Percentiles rank a stretch among this genome's conserved stretches.
These are phyloP conservation scores for Diceros bicornis DNA, from an alignment of 2,797 vertebrate species.

Conservation along the genomic window DNA sequence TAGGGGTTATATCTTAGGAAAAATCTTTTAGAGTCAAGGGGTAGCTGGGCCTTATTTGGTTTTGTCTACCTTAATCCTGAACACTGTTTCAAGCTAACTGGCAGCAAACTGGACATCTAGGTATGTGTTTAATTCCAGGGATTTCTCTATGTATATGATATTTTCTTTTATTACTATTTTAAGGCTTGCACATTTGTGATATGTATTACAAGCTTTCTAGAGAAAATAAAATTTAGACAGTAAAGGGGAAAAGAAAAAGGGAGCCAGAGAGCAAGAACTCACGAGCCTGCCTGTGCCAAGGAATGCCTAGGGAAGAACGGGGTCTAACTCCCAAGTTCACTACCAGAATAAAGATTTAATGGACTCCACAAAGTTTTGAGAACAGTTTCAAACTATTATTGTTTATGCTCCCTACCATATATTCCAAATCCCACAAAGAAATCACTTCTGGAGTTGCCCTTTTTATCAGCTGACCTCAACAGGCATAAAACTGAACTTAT, in stretches of 20 bases:
- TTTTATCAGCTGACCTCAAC: constrained; percentile 40
- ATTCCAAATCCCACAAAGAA: constrained; percentile 39
- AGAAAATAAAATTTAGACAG: constrained; percentile 45
- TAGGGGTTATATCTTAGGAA: neutral
- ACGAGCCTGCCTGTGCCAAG: neutral
- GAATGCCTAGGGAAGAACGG: neutral
- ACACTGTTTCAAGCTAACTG: constrained; percentile 10
- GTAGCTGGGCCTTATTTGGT: neutral
- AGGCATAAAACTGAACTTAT: constrained; percentile 43
- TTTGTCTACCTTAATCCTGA: constrained; percentile 13
- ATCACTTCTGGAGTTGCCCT: constrained; percentile 1
- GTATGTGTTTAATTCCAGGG: constrained; percentile 10
- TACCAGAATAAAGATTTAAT: constrained; percentile 39
- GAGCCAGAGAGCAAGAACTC: neutral
- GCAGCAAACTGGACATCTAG: neutral
- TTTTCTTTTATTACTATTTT: constrained; percentile 20
- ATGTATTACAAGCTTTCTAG: neutral
- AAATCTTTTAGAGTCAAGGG: constrained; percentile 1
- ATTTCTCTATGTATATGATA: neutral
- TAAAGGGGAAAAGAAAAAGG: neutral
- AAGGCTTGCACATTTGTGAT: neutral
- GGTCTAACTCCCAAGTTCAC: constrained; percentile 1
- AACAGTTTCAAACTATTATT: constrained; percentile 60
- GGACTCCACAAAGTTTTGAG: neutral
- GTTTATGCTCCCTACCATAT: constrained; percentile 35